Conservation (phyloP, 2,888 invertebrate genomes). For the Synergus laeviventris region DNA sequence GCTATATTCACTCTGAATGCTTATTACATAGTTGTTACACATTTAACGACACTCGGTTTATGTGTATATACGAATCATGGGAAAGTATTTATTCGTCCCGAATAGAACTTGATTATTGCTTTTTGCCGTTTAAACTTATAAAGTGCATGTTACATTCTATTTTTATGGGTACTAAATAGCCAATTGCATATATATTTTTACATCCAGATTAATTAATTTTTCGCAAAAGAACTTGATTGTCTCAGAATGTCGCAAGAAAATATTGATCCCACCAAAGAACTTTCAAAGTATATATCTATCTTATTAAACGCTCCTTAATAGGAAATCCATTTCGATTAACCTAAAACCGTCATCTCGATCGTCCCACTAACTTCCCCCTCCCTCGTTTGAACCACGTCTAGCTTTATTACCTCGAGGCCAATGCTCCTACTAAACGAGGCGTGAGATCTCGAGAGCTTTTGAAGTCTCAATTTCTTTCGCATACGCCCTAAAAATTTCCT, state of each 20-base stretch:
- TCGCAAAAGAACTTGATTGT: not conserved
- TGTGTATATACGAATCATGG: not conserved
- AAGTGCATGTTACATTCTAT: not conserved
- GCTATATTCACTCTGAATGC: not conserved
- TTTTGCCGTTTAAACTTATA: not conserved
- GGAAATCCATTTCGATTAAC: conserved; percentile 5
- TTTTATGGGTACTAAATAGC: not conserved
- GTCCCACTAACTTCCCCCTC: not conserved
- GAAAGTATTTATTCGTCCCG: conserved; percentile 35
- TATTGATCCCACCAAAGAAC: not conserved
- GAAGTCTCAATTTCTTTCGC: conserved; percentile 1
- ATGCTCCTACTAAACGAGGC: not conserved
- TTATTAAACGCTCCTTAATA: conserved; percentile 14
- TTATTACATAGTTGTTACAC: not conserved
- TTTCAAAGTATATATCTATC: not conserved
- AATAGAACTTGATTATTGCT: conserved; percentile 17
- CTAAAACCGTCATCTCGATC: conserved; percentile 10
- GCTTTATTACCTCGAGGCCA: conserved; percentile 1
- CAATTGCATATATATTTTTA: not conserved
- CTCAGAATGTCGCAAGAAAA: not conserved
- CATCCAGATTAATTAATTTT: not conserved
- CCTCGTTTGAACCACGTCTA: not conserved
- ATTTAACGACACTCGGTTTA: not conserved
- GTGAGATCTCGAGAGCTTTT: not conserved
- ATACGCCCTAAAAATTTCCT: conserved; percentile 2